Percentiles rank a stretch among this genome's conserved stretches.
Conservation (phyloP, 2,888 invertebrate species). For the Agrochola circellaris region DNA sequence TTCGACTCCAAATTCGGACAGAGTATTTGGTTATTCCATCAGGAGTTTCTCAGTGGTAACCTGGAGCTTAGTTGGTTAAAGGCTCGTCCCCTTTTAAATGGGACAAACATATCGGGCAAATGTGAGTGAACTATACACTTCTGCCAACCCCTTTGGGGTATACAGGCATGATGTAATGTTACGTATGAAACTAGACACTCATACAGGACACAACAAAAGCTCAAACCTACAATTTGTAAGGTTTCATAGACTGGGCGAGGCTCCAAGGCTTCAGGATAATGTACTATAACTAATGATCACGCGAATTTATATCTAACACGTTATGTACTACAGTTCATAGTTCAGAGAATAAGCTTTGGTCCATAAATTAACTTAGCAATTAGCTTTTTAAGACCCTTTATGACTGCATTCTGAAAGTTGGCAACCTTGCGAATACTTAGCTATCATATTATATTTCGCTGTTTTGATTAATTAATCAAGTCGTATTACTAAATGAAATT, state of each 20-base stretch:
- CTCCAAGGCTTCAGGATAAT: constrained; percentile 36
- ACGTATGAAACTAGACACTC: background rate
- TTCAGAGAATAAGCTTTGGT: background rate
- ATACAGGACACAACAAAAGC: constrained; percentile 33
- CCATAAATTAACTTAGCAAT: too few relatives aligned
- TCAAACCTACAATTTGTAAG: constrained; percentile 29
- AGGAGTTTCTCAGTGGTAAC: background rate
- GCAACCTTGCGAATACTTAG: background rate
- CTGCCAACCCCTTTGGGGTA: background rate
- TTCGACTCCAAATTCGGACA: background rate
- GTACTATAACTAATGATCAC: constrained; percentile 26
- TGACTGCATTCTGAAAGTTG: background rate
- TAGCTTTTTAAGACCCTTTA: background rate
- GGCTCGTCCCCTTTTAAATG: background rate
- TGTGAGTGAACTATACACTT: background rate
- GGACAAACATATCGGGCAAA: background rate
- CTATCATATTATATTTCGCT: background rate
- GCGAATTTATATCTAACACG: background rate
- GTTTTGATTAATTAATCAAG: background rate
- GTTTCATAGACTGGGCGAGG: constrained; percentile 38
- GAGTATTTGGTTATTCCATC: background rate
- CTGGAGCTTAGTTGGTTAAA: background rate
- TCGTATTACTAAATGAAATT: too few relatives aligned
- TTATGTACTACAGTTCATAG: background rate
- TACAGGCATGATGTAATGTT: background rate